Percentiles rank a stretch among this genome's conserved stretches.
Conservation (phyloP, 2,113 vertebrate genomes). For the Gila orcuttii region DNA sequence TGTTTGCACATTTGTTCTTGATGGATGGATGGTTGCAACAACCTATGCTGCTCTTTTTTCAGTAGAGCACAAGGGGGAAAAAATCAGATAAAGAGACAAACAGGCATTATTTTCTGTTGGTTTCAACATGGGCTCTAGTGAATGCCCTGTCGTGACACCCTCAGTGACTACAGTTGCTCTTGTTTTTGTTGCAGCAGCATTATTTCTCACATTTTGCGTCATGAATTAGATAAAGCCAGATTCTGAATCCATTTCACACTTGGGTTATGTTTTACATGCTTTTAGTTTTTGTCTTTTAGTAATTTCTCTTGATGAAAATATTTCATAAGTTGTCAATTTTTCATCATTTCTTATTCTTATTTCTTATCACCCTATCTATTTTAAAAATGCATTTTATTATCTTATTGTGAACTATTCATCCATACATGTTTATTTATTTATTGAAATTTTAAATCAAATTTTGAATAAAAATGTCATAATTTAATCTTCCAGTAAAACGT, state of each 20-base stretch:
- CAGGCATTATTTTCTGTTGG: background rate
- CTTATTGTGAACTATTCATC: background rate
- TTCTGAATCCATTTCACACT: background rate
- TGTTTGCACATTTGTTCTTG: background rate
- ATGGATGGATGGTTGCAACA: background rate
- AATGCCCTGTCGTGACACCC: background rate
- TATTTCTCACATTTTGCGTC: background rate
- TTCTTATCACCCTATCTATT: background rate
- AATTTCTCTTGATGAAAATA: constrained; percentile 27
- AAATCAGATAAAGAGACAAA: background rate
- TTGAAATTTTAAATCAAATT: background rate
- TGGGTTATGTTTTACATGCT: background rate
- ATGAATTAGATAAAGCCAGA: constrained; percentile 2
- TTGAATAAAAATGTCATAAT: background rate
- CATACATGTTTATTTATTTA: background rate
- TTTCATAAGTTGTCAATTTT: background rate
- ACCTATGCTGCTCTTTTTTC: background rate
- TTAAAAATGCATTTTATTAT: background rate
- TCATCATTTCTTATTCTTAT: background rate
- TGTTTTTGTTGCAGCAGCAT: background rate
- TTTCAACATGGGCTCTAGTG: background rate
- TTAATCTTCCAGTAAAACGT: background rate
- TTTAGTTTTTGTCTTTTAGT: constrained; percentile 8
- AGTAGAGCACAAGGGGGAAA: background rate
- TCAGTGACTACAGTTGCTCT: background rate